Base-by-base conservation (phyloP, 2,797 vertebrate species). In the Aldrovandia affinis region DNA sequence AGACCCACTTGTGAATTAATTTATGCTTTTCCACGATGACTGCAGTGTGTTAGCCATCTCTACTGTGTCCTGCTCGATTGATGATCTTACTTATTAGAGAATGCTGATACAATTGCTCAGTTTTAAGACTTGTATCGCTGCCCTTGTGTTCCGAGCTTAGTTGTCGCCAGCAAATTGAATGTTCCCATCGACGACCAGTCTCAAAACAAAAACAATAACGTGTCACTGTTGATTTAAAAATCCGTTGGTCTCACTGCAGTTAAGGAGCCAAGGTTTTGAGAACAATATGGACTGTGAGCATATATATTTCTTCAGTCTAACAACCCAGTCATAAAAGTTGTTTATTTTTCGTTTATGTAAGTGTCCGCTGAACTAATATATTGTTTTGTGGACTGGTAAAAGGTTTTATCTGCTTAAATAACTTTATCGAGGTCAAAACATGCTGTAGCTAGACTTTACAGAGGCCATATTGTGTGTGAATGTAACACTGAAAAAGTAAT, bases 171-270 rank as follows among this genome's bases (percentile, higher is more conserved):
- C 25, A 65, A 36, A 70, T 70, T 39, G 12, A 70, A 70, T 39
- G 36, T 36, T 70, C 65, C 65, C 36, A 18, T 22, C 18, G 65
- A 30, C 65, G 3, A 18, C 14, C 65, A 18, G 33, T 14, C 65
- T 39, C 65, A 70, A 33, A 70, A 70, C 65, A 70, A 39, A 70
- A 30, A 20, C 18, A 18, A 70, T 39, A 70, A 39, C 36, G 30
- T 70, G 65, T 36, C 65, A 36, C 30, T 70, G 65, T 36, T 39
- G 65, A 70, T 70, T 70, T 70, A 30, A 70, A 39, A 70, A 70
- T 5, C 10, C 65, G 18, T 5, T 15, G 20, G 33, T 39, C 65
- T 7, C 33, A 39, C 65, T 70, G 65, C 65, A 36, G 14, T 70
- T 3, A 18, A 39, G n/a, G 25, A 33, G 9, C 15, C 12, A 70